Evolutionary conservation across 2,113 vertebrate species (phyloP).

Genomic region (Phyllopteryx taeniolatus): DNA sequence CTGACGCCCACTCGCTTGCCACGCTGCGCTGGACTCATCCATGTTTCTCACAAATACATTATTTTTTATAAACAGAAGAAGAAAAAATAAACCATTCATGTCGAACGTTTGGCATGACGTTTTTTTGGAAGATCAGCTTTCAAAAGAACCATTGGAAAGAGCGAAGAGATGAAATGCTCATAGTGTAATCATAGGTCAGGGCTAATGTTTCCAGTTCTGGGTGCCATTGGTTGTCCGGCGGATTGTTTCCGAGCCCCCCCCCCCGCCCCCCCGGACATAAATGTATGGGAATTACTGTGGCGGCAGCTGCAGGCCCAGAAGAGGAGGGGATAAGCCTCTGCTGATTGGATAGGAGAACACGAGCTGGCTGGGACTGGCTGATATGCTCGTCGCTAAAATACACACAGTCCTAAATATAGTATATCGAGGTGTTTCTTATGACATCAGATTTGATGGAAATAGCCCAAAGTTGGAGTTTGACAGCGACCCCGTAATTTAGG

Average conservation of each 20-base stretch:
- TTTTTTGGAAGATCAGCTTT: neutral
- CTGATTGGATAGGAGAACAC: conserved; percentile 69
- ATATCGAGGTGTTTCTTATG: neutral
- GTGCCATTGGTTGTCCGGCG: conserved; percentile 39
- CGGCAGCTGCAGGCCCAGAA: conserved; percentile 68
- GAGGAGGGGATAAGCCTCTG: conserved; percentile 67
- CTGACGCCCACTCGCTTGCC: no score
- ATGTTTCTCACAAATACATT: neutral
- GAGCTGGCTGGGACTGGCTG: conserved; percentile 48
- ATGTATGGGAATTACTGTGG: conserved; percentile 57
- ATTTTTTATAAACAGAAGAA: neutral
- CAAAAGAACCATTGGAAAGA: conserved; percentile 35
- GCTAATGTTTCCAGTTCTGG: conserved; percentile 53
- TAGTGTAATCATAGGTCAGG: conserved; percentile 53
- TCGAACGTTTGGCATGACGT: neutral
- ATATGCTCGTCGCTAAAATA: conserved; percentile 30
- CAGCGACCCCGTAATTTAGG: neutral
- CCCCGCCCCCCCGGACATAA: conserved; percentile 40
- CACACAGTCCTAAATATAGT: conserved; percentile 7
- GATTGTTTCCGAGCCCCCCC: conserved; percentile 65
- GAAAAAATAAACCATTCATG: neutral
- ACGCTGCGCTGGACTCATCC: no score
- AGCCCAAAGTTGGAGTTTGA: neutral
- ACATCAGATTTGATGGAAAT: neutral
- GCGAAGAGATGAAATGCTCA: conserved; percentile 35